Base-by-base conservation (phyloP, 2,113 vertebrate genomes). In the Tupaia tana region DNA sequence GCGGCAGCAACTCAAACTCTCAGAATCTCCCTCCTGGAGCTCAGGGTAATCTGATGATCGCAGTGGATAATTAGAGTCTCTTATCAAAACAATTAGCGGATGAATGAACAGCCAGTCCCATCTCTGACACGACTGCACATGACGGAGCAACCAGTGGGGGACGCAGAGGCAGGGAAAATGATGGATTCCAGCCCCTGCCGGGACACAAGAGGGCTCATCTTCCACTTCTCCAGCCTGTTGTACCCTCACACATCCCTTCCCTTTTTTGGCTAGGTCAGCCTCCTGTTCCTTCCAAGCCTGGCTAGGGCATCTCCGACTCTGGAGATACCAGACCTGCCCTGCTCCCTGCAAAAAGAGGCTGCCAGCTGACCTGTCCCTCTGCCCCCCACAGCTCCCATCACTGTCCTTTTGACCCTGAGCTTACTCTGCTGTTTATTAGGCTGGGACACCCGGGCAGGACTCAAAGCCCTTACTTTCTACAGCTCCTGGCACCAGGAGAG, bases 61-160 rank as follows among this genome's bases (percentile, higher is more conserved):
- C 54, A 87, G 93, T 93, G 91, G 97, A 96, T 97, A 97, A 98
- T 96, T 97, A 97, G 95, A 96, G 96, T 96, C 89, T 97, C 97
- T 98, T 97, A 97, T 97, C 96, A 96, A 97, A 97, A 98, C 97
- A 97, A 98, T 98, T 97, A 97, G 97, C 83, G 22, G 97, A 97
- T 97, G 97, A 97, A 96, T 95, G 97, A 97, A 96, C 97, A 97
- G 95, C 75, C 96, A 94, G 93, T 91, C 84, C 93, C 54, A 80
- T 89, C 95, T 93, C 96, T 59, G 67, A 95, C 86, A 97, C 83
- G 95, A 95, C 88, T 70, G 61, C 58, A 74, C 54, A 56, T 2
- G 6, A 85, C 13, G 6, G 27, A 31, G 92, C 52, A n/a, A 4
- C 16, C 54, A 22, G 52, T 20, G 27, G n/a, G 73, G 61, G 54